Conservation (phyloP, 2,888 invertebrate genomes). For the Sialis fuliginosa region DNA sequence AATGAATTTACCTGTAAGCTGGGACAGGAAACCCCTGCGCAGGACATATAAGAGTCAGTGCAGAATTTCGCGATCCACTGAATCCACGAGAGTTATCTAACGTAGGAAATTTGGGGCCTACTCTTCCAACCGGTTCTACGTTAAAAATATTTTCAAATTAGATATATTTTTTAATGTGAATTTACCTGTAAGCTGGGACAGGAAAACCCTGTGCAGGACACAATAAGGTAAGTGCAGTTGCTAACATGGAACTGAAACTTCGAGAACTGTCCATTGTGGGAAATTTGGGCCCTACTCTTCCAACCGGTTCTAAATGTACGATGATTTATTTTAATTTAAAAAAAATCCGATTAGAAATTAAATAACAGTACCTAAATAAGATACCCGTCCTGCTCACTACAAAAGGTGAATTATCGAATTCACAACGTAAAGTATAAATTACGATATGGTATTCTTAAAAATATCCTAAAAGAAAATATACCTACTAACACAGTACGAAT, state of each 20-base stretch:
- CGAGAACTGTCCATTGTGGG: slow-evolving; percentile 42
- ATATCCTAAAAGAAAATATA: no score
- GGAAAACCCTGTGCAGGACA: slow-evolving; percentile 57
- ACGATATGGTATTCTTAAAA: no score
- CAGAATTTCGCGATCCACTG: slow-evolving; percentile 26
- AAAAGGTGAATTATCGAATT: no score
- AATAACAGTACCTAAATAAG: no score
- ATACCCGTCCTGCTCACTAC: no score
- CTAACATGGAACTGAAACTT: slow-evolving; percentile 8
- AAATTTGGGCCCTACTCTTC: slow-evolving; percentile 42
- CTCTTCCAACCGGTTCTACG: slow-evolving; percentile 34
- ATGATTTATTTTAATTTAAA: no score
- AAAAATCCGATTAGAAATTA: no score
- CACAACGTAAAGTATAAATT: no score
- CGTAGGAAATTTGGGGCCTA: slow-evolving; percentile 28
- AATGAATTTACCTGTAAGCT: slow-evolving; percentile 10
- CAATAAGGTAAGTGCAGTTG: slow-evolving; percentile 33
- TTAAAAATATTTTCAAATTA: slow-evolving; percentile 3
- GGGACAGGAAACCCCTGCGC: slow-evolving; percentile 62
- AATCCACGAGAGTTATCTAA: slow-evolving; percentile 24
- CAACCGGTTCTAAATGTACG: slow-evolving; percentile 33
- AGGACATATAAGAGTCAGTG: slow-evolving; percentile 53
- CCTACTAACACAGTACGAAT: no score
- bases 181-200: slow-evolving; percentile 52
- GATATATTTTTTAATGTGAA: slow-evolving; percentile 30